A percentile compares a stretch with the other conserved stretches of the same genome.
phyloP scores from a whole-genome alignment of 2,113 vertebrate genomes.

The Ochotona princeps region DNA sequence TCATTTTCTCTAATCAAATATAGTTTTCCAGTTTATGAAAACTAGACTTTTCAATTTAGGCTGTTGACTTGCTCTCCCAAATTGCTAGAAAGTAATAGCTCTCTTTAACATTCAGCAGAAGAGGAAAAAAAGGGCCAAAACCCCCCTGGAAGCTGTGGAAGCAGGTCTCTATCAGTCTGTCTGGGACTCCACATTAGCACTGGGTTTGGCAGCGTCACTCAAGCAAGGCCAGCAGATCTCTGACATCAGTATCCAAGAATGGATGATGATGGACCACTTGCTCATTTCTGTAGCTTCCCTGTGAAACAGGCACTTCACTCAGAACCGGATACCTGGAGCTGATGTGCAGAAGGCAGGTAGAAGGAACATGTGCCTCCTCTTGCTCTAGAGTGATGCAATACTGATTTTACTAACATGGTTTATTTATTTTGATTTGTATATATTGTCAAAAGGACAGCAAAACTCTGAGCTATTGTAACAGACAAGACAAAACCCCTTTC shows the following conservation, averaged over 20 bases:
- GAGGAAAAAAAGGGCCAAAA: not conserved
- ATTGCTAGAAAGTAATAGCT: not conserved
- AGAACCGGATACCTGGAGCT: not conserved
- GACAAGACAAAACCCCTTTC: not conserved
- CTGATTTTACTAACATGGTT: not conserved
- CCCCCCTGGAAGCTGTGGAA: not conserved
- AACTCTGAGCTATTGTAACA: not conserved
- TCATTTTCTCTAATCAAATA: slow-evolving; percentile 21
- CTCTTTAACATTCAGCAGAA: not conserved
- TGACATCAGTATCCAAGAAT: not conserved
- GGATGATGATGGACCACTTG: not conserved
- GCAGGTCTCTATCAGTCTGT: not conserved
- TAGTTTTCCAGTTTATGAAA: not conserved
- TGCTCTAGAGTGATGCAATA: not conserved
- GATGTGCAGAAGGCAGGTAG: not conserved
- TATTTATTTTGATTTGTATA: not conserved
- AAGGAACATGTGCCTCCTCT: not conserved
- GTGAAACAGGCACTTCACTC: not conserved
- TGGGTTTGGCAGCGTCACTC: not conserved
- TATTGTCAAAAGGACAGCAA: slow-evolving; percentile 5
- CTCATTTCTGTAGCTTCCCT: not conserved
- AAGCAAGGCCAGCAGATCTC: not conserved
- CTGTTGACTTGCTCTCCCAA: not conserved
- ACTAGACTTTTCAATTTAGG: not conserved
- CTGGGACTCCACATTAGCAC: accelerated